Conservation (phyloP, 2,797 vertebrate species). For the Tauraco hartlaubi region DNA sequence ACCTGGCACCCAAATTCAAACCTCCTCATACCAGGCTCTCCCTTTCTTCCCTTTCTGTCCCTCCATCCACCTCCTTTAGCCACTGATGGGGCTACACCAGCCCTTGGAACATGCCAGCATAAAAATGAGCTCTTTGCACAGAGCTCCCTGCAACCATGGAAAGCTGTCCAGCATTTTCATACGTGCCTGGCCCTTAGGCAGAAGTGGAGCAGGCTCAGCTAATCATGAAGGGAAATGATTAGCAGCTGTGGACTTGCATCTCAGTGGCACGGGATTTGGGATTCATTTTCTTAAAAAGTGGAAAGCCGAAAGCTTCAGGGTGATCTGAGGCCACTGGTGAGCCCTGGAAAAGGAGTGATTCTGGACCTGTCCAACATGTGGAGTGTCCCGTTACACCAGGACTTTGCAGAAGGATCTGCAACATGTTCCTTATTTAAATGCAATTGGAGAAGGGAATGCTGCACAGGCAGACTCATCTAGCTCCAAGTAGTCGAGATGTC, state of each 20-base stretch:
- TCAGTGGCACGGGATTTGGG: background rate
- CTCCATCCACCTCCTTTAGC: background rate
- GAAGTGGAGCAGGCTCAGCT: background rate
- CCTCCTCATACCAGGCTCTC: background rate
- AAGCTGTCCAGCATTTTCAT: background rate
- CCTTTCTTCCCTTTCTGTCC: background rate
- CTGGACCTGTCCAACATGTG: background rate
- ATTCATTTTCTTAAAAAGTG: background rate
- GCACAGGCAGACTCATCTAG: background rate
- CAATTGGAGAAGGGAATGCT: background rate
- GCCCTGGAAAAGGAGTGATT: background rate
- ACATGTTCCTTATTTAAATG: background rate
- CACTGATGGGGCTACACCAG: background rate
- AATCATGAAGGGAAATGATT: background rate
- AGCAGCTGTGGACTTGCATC: background rate
- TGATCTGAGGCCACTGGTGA: background rate
- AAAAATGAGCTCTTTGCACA: background rate
- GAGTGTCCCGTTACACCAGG: background rate
- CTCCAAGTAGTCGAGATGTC: background rate
- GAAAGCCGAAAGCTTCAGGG: background rate
- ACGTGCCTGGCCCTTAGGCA: background rate
- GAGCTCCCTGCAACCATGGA: background rate
- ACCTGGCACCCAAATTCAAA: background rate
- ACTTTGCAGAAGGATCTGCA: background rate
- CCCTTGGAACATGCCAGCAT: background rate